phyloP scores from a whole-genome alignment of 53 echinoderm and acorn worm species.

The Echinarachnius parma region DNA sequence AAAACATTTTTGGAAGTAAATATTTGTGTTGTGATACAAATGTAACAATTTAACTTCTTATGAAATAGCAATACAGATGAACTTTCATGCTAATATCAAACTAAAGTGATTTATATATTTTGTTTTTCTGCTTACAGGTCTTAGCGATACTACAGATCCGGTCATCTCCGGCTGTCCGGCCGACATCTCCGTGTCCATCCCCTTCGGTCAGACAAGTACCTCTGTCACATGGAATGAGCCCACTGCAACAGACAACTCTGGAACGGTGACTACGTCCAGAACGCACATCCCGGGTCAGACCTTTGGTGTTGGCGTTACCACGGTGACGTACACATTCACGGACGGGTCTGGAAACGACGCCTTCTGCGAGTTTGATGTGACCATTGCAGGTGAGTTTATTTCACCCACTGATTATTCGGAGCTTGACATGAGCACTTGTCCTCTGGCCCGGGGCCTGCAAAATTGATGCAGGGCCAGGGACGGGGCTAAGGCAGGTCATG shows the following conservation, averaged over 20 bases:
- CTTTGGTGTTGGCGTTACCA: not conserved
- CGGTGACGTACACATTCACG: slow-evolving; percentile 19
- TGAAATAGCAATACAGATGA: too few relatives aligned
- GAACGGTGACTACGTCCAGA: not conserved
- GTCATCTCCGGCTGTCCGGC: slow-evolving; percentile 50
- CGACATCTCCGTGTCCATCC: not conserved
- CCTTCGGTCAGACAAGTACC: not conserved
- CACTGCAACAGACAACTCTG: slow-evolving; percentile 24
- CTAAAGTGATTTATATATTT: too few relatives aligned
- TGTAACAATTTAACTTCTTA: too few relatives aligned
- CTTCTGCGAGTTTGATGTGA: not conserved
- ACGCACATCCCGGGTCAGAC: not conserved
- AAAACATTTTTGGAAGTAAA: too few relatives aligned
- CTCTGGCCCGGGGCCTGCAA: too few relatives aligned
- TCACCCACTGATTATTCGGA: too few relatives aligned
- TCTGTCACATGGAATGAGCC: slow-evolving; percentile 50
- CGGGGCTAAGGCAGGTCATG: too few relatives aligned
- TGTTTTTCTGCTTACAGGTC: slow-evolving; percentile 8
- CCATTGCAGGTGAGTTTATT: slow-evolving; percentile 3
- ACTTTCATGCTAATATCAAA: too few relatives aligned
- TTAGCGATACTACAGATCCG: slow-evolving; percentile 40
- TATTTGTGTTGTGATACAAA: too few relatives aligned
- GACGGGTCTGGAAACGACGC: slow-evolving; percentile 6
- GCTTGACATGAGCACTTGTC: too few relatives aligned
- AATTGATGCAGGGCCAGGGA: too few relatives aligned